These are phyloP conservation scores for Tragulus kanchil DNA, from an alignment of 2,113 vertebrate genomes.

Conservation along the genomic window DNA sequence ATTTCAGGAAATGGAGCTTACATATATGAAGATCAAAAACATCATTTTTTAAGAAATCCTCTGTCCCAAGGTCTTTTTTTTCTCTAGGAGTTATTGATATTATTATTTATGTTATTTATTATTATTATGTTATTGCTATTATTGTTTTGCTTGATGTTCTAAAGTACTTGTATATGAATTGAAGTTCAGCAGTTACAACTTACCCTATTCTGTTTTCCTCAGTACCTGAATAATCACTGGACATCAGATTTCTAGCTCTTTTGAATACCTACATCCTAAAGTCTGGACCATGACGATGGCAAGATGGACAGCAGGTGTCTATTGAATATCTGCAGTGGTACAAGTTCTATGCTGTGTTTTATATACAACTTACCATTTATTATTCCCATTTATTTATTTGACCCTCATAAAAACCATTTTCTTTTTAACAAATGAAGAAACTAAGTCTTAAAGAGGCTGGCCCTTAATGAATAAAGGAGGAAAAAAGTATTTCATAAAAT, in stretches of 20 bases:
- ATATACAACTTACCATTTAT: background rate
- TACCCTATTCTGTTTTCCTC: background rate
- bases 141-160: background rate
- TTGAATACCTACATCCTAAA: background rate
- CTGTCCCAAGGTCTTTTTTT: background rate
- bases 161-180: background rate
- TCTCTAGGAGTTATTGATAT: background rate
- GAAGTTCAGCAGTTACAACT: background rate
- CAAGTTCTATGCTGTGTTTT: background rate
- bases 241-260: background rate
- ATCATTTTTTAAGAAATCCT: background rate
- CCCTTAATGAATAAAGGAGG: background rate
- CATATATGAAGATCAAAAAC: background rate
- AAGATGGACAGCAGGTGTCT: background rate
- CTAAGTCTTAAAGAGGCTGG: background rate
- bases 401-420: background rate
- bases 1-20: background rate
- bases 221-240: background rate
- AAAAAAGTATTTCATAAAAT: constrained; percentile 13
- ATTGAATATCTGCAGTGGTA: background rate
- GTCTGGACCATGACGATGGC: background rate
- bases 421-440: background rate
- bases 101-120: background rate
- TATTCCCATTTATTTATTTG: background rate
- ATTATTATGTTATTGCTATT: background rate